phyloP scores from a whole-genome alignment of 1,140 invertebrate species.

The Cydia pomonella region DNA sequence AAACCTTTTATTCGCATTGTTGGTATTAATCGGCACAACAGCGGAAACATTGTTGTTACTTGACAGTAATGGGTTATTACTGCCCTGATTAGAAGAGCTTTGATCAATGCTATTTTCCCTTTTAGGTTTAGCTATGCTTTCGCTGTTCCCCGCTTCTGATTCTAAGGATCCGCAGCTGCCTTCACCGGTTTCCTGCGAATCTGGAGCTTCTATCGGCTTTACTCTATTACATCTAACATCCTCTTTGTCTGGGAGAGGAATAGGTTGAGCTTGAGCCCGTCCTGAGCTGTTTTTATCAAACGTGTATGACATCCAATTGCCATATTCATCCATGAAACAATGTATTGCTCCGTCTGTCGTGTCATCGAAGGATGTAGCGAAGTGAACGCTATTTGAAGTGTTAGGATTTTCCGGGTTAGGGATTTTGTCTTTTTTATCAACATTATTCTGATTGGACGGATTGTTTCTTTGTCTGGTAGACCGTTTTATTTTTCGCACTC shows the following conservation, averaged over 20 bases:
- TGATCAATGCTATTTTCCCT: constrained; percentile 72
- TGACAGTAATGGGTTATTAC: constrained; percentile 74
- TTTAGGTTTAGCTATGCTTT: constrained; percentile 72
- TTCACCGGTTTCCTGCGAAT: constrained; percentile 44
- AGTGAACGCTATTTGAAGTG: constrained; percentile 80
- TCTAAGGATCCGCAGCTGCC: constrained; percentile 76
- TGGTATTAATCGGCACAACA: constrained; percentile 72
- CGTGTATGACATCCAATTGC: constrained; percentile 90
- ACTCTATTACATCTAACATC: constrained; percentile 71
- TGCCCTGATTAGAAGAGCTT: constrained; percentile 78
- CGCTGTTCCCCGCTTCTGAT: constrained; percentile 70
- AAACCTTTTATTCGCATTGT: constrained; percentile 69
- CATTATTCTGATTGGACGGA: constrained; percentile 54
- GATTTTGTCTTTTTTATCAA: constrained; percentile 65
- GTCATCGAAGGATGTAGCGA: constrained; percentile 92
- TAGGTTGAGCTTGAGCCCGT: constrained; percentile 60
- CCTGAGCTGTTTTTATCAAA: constrained; percentile 87
- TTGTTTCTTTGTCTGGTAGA: constrained; percentile 75
- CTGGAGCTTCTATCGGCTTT: constrained; percentile 66
- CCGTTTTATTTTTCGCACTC: constrained; percentile 78
- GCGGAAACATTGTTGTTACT: constrained; percentile 77
- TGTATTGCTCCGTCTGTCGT: constrained; percentile 93
- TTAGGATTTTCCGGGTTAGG: constrained; percentile 64
- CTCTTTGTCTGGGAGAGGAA: constrained; percentile 68
- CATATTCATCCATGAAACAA: constrained; percentile 88